A percentile compares a stretch with the other conserved stretches of the same genome.
Evolutionary conservation across 2,797 vertebrate genomes (phyloP).

Genomic region (Adrianichthys oophorus): DNA sequence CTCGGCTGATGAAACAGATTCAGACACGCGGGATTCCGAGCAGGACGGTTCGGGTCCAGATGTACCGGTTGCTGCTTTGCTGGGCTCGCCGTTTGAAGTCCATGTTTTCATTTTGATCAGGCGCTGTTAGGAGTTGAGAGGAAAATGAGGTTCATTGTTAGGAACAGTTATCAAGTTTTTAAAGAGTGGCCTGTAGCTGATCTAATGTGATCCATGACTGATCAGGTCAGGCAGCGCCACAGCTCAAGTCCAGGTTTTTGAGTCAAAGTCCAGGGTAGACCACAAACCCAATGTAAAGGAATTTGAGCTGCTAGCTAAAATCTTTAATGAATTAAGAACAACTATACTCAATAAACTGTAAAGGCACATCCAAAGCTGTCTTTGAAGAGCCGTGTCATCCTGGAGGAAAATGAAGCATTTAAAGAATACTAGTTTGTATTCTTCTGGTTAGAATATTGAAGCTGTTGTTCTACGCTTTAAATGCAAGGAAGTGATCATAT

Average conservation of each 20-base stretch:
- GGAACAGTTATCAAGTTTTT: constrained; percentile 14
- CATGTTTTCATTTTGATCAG: constrained; percentile 1
- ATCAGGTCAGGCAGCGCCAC: neutral
- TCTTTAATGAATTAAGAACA: too few relatives aligned
- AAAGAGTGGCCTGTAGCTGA: constrained; percentile 1
- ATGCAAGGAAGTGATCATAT: too few relatives aligned
- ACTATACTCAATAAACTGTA: too few relatives aligned
- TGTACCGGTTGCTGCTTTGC: constrained; percentile 4
- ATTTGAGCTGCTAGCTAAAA: too few relatives aligned
- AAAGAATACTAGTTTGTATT: too few relatives aligned
- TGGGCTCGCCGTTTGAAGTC: constrained; percentile 29
- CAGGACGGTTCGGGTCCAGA: constrained; percentile 18
- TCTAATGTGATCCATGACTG: neutral
- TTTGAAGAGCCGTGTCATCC: too few relatives aligned
- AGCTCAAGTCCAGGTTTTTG: neutral
- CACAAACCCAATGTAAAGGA: too few relatives aligned
- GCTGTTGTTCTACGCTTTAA: too few relatives aligned
- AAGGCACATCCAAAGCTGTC: too few relatives aligned
- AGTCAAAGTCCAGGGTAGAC: too few relatives aligned
- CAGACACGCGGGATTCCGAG: constrained; percentile 47
- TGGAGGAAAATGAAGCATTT: too few relatives aligned
- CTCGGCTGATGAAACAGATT: constrained; percentile 65
- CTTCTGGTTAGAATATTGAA: too few relatives aligned
- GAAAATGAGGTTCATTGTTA: constrained; percentile 25
- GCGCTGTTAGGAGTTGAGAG: constrained; percentile 7